Evolutionary conservation across 37 sponge, comb jelly and placozoan genomes (phyloP).

Genomic region (Haliclona indistincta): DNA sequence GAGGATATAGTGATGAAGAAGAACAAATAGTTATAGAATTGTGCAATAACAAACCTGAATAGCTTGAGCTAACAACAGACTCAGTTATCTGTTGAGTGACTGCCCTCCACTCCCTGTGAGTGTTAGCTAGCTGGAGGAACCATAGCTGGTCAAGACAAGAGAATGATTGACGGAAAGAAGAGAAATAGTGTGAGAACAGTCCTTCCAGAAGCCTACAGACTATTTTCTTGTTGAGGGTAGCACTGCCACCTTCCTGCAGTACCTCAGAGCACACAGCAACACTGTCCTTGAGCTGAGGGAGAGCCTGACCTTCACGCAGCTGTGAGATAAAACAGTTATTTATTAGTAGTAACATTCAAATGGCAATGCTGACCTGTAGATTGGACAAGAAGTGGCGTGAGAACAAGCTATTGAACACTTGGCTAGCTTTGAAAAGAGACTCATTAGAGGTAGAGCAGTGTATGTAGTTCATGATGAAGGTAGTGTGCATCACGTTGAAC

Average conservation of each 20-base stretch:
- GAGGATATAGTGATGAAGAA: too few species aligned
- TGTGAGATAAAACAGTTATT: not conserved
- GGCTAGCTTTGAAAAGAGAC: not conserved
- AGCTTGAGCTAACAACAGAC: conserved; percentile 2
- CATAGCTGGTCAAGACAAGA: conserved; percentile 21
- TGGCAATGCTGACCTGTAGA: not conserved
- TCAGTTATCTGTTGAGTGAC: not conserved
- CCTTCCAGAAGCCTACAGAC: conserved; percentile 26
- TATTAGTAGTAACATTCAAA: not conserved
- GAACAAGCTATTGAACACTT: not conserved
- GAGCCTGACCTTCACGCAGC: not conserved
- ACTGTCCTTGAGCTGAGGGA: conserved; percentile 1
- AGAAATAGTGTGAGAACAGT: conserved; percentile 43
- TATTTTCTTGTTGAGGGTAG: not conserved
- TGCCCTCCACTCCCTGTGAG: conserved; percentile 28
- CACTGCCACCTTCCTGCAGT: not conserved
- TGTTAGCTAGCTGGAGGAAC: conserved; percentile 60
- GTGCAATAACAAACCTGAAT: too few species aligned
- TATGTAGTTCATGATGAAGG: conserved; percentile 45
- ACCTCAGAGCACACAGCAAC: not conserved
- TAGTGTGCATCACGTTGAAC: conserved; percentile 53
- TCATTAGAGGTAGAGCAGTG: not conserved
- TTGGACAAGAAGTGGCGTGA: not conserved
- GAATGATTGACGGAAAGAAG: not conserved
- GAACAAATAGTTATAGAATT: too few species aligned